Conservation (phyloP, 1,140 invertebrate species). For the Drosophila baimaii region DNA sequence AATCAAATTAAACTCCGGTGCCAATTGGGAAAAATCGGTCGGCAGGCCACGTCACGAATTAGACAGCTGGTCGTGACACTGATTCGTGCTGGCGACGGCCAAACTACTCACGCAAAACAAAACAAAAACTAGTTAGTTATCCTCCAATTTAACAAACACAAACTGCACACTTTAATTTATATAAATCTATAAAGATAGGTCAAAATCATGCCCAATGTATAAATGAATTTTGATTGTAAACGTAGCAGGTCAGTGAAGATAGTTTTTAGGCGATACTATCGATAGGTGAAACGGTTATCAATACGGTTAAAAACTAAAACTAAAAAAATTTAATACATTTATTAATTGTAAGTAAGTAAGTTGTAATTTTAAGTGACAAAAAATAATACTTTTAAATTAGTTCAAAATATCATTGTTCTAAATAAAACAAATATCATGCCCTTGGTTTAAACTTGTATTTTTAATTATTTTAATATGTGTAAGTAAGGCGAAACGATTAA, state of each 20-base stretch:
- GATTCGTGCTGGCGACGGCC: slow-evolving; percentile 27
- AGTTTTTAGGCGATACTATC: slow-evolving; percentile 27
- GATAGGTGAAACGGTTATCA: background rate
- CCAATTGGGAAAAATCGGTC: slow-evolving; percentile 80
- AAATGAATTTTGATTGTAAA: slow-evolving; percentile 29
- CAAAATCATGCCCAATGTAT: slow-evolving; percentile 10
- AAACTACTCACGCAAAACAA: slow-evolving; percentile 33
- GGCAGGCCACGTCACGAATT: slow-evolving; percentile 77
- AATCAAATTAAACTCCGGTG: slow-evolving; percentile 26
- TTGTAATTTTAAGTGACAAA: too few species aligned
- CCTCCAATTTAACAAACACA: background rate
- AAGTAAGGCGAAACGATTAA: too few species aligned
- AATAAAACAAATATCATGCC: background rate
- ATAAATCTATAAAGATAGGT: slow-evolving; percentile 1
- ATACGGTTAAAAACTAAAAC: background rate
- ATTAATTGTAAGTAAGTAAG: too few species aligned
- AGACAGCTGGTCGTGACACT: slow-evolving; percentile 65
- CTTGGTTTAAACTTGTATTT: too few species aligned
- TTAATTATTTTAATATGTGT: background rate
- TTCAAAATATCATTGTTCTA: background rate
- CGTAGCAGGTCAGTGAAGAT: slow-evolving; percentile 31
- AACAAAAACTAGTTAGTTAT: slow-evolving; percentile 11
- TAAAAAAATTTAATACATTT: background rate
- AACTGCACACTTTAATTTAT: background rate
- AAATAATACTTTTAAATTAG: background rate